Evolutionary conservation across 2,888 invertebrate species (phyloP), one percentile per base, ranked within the genome.

Genomic region (Agrilus mali): DNA sequence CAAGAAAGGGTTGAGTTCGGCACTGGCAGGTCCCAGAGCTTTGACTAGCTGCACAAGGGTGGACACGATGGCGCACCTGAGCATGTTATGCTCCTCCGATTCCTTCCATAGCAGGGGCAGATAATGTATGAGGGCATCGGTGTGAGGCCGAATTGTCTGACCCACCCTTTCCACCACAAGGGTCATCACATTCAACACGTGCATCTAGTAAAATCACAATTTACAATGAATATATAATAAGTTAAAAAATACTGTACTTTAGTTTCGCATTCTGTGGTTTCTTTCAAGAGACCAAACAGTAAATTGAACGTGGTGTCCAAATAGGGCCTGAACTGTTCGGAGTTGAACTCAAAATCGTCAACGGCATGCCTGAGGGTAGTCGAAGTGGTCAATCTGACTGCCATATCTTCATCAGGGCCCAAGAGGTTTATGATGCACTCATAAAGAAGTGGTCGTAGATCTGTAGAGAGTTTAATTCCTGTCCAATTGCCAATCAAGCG

Each of bases 261-360:
- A 2, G 92, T 90, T 65, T 95, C 94, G 68, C 90, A 92, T 68
- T 93, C 92, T 50, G 79, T 77, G 0, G 86, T 86, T 62, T 90
- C 88, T 61, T 88, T 86, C 55, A 96, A 69, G 50, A 96, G 72
- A 46, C 77, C 74, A 66, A 92, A 93, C 10, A 94, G 72, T 42
- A 86, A 74, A 44, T 80, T 76, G 58, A 93, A 89, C 4, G 81
- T 75, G 20, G 82, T 74, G 45, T 86, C 82, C 48, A 92, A 74
- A 65, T 80, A 93, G 15, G 88, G 87, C 48, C 82, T 72, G 64
- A 95, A 94, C 60, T 86, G 82, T 48, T 88, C 86, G 1, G 82
- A 77, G 56, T 83, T 81, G 67, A 95, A 96, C 60, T 90, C 88
- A 69, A 94, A 94, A 66, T 93, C 93, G 56, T 94, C 92, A 33